phyloP scores from a whole-genome alignment of 1,140 invertebrate species.

The Drosophila nigromelanica region DNA sequence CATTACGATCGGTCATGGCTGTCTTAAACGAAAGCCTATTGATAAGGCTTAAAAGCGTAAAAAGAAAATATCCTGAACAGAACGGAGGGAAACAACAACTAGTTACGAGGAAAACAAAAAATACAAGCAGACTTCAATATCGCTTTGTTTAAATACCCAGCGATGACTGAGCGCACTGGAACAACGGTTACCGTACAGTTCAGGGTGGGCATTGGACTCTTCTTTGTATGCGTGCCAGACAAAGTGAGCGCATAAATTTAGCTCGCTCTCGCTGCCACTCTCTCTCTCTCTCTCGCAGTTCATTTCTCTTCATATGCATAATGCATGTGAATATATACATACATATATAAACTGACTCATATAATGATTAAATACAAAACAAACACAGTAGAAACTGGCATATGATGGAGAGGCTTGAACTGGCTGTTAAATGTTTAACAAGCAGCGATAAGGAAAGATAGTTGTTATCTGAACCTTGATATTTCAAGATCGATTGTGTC shows the following conservation, averaged over 20 bases:
- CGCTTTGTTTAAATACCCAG: constrained; percentile 34
- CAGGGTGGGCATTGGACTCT: neutral
- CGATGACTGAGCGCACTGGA: constrained; percentile 31
- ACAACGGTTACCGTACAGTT: constrained; percentile 8
- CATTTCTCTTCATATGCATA: constrained; percentile 2
- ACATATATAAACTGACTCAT: constrained; percentile 4
- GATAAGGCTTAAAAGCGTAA: neutral
- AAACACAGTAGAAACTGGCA: constrained; percentile 1
- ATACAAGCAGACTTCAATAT: constrained; percentile 12
- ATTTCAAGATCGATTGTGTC: neutral
- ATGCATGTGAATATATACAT: neutral
- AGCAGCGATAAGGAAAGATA: neutral
- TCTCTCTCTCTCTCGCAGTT: neutral
- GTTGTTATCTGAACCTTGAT: neutral
- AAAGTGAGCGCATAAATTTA: constrained; percentile 8
- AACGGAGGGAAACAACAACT: neutral
- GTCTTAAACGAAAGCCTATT: neutral
- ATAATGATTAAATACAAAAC: neutral
- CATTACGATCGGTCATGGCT: constrained; percentile 20
- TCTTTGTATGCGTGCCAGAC: constrained; percentile 19
- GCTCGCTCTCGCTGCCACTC: neutral
- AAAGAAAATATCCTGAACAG: constrained; percentile 1
- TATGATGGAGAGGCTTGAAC: constrained; percentile 4
- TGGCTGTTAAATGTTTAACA: neutral
- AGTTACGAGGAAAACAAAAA: neutral